Conservation (phyloP, 2,113 vertebrate species). For the Brachypteracias leptosomus region DNA sequence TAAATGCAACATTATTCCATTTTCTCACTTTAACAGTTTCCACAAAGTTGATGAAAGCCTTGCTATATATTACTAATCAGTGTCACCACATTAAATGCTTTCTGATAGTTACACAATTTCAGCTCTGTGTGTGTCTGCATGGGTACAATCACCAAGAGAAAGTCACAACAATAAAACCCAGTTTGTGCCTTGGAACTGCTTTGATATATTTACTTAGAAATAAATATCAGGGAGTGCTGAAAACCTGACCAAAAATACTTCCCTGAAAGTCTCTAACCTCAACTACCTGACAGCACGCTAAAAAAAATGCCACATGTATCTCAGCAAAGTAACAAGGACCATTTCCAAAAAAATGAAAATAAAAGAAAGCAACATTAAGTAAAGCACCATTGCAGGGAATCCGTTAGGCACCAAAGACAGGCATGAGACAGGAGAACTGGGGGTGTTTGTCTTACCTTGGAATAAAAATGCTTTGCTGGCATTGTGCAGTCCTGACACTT, state of each 20-base stretch:
- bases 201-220: neutral
- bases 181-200: neutral
- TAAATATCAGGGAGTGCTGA: neutral
- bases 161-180: neutral
- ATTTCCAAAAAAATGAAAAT: neutral
- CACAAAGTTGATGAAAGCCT: neutral
- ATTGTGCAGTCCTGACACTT: conserved; percentile 92
- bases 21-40: neutral
- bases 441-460: conserved; percentile 80
- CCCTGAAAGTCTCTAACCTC: neutral
- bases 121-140: neutral
- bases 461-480: conserved; percentile 93
- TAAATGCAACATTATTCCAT: neutral
- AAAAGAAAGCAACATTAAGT: neutral
- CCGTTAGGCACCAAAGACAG: neutral
- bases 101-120: neutral
- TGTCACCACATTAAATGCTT: neutral
- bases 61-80: neutral
- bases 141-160: neutral
- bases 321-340: neutral
- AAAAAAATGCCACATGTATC: neutral
- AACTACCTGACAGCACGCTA: neutral
- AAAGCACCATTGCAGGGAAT: neutral
- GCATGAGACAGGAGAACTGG: neutral
- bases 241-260: neutral